Base-by-base conservation (phyloP, 2,888 invertebrate genomes). In the Isoperla grammatica region DNA sequence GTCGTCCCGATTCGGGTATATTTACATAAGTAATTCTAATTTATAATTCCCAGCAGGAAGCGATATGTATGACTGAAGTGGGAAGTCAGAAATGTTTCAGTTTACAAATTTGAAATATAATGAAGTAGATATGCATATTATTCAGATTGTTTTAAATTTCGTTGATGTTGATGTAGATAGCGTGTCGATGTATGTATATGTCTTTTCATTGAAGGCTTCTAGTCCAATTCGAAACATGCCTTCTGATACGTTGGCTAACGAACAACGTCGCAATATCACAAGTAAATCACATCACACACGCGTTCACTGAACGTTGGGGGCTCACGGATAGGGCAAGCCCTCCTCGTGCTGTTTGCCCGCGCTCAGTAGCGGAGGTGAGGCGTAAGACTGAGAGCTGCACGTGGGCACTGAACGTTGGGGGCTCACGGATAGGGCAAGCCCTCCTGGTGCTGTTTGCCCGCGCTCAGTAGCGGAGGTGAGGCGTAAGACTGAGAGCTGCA, bases 401-500 rank as follows among this genome's bases (percentile, higher is more conserved):
- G 92, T 90, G 48, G 93, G 91, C 70, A 94, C n/a, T n/a, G n/a
- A n/a, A n/a, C n/a, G n/a, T n/a, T n/a, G n/a, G n/a, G n/a, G 20
- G 20, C 17, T n/a, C 11, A 20, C 29, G 37, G 15, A 12, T 37
- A 13, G 17, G 19, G 43, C 4, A 56, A 42, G 4, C 46, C 48
- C 19, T 15, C 42, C 56, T 56, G 45, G 19, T 60, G 56, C 54
- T 59, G 59, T 56, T 62, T 62, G 56, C 59, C 62, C n/a, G 62
- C 13, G 8, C 48, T 58, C n/a, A 61, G 83, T 62, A 92, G 78
- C 20, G 91, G 88, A 67, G 86, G 85, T 67, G 87, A 84, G 63
- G 88, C 86, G 74, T 93, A 94, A 64, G 87, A 83, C 75, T 93
- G 93, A 45, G 88, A 85, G 71, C 87, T 90, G 78, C 93, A 93